Evolutionary conservation across 2,888 invertebrate species (phyloP), one percentile per base, ranked within the genome.

Genomic region (Noctua comes): DNA sequence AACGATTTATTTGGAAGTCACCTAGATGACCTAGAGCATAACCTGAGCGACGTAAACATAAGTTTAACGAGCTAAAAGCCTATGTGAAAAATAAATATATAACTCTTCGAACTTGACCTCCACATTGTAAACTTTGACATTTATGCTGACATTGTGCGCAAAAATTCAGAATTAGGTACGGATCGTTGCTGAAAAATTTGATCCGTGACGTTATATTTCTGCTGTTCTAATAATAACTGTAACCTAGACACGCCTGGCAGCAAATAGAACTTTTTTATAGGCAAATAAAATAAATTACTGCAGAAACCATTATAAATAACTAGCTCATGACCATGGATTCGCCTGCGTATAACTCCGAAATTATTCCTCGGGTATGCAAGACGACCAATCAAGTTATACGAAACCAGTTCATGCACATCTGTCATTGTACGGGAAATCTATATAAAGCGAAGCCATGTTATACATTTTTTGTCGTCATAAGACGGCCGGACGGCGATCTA

Each of bases 1-100:
- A 46, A 77, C n/a, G 11, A 54, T 48, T 31, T 68, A 51, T 76
- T 80, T 76, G n/a, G 13, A 65, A 51, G 80, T 77, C n/a, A 83
- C 64, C 68, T 54, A 3, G 1, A 11, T 57, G 80, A 83, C 80
- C 68, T 77, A 68, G n/a, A 40, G 3, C 4, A 24, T 78, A 65
- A 65, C 48, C 16, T 57, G 51, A 27, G n/a, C 1, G 66, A 16
- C n/a, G 36, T n/a, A 62, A 77, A 57, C 43, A 48, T 68, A 16
- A 48, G 46, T 43, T 76, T 54, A 76, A 77, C 66, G 18, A 59
- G 54, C n/a, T 40, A 48, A 62, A 62, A 40, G n/a, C 8, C 48
- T 36, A 57, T 43, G 48, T 36, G 48, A 59, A 83, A 57, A 51
- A 77, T 51, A 77, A 69, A 43, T 40, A 66, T 8, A 76, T 68